A percentile compares a stretch with the other conserved stretches of the same genome.
Conservation (phyloP, 2,888 invertebrate genomes). For the Pristionchus arcanus region DNA sequence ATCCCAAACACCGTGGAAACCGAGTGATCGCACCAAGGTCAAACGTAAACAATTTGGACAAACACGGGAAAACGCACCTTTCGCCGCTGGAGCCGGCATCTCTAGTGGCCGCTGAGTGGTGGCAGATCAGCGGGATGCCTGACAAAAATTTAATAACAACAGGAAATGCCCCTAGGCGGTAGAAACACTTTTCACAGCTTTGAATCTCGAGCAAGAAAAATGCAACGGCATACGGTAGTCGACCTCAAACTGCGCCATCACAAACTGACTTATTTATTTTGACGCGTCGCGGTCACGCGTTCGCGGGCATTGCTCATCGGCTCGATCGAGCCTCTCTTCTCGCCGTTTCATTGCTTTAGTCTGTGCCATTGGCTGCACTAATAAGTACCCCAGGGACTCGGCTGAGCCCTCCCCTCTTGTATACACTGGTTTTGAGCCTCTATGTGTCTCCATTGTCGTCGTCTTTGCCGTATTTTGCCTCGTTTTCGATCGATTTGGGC, state of each 20-base stretch:
- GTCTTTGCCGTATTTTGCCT: not conserved
- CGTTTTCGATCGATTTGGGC: not conserved
- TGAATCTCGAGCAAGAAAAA: not conserved
- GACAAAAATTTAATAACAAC: slow-evolving; percentile 9
- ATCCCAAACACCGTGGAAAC: not conserved
- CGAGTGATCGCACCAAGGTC: not conserved
- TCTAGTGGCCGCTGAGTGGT: not conserved
- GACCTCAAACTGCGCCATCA: not conserved
- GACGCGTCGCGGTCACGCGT: slow-evolving; percentile 36
- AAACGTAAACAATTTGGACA: not conserved
- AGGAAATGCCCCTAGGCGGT: not conserved
- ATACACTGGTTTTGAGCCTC: not conserved
- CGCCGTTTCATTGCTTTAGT: slow-evolving; percentile 36
- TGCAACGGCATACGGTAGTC: not conserved
- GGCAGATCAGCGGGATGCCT: slow-evolving; percentile 1
- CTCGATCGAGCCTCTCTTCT: not conserved
- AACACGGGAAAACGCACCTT: not conserved
- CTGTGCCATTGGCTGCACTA: not conserved
- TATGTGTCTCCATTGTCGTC: not conserved
- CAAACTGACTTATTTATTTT: not conserved
- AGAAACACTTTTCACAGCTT: not conserved
- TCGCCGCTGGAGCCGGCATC: not conserved
- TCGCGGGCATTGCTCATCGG: slow-evolving; percentile 32
- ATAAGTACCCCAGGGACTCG: slow-evolving; percentile 3
- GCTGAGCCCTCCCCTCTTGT: not conserved